These are phyloP conservation scores for Propsilocerus akamusi DNA, from an alignment of 1,140 invertebrate genomes.

Conservation along the genomic window DNA sequence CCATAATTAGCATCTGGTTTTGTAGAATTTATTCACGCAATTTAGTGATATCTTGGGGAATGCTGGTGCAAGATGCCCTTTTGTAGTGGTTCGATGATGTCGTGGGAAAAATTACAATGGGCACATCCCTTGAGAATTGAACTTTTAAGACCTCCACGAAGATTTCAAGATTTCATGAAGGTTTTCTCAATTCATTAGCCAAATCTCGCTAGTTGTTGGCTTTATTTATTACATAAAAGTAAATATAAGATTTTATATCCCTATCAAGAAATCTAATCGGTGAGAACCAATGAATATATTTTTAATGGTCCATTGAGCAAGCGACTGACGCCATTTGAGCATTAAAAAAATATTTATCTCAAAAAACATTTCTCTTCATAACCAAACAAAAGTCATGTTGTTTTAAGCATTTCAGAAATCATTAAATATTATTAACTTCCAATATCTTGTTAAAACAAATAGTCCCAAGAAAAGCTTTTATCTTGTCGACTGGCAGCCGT, in stretches of 20 bases:
- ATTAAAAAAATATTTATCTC: not conserved
- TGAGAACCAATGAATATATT: not conserved
- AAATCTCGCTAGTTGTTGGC: no score
- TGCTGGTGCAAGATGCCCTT: not conserved
- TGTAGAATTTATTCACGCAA: no score
- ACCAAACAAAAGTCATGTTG: not conserved
- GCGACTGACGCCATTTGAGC: slow-evolving; percentile 1
- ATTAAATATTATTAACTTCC: slow-evolving; percentile 3
- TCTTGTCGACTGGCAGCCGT: no score
- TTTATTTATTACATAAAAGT: no score
- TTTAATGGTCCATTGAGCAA: no score
- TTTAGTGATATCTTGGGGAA: no score
- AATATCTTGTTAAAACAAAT: slow-evolving; percentile 4
- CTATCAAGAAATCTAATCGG: not conserved
- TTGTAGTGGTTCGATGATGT: not conserved
- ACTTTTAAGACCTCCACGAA: no score
- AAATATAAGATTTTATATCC: no score
- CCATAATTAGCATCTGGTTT: not conserved
- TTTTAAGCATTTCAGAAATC: slow-evolving; percentile 1
- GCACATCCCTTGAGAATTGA: not conserved
- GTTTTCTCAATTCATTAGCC: no score
- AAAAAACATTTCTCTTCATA: not conserved
- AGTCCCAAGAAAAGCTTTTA: no score
- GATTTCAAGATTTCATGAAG: no score
- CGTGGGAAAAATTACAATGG: not conserved